These are phyloP conservation scores for Drosophila pseudotalamancana DNA, from an alignment of 2,888 invertebrate species.

Conservation along the genomic window DNA sequence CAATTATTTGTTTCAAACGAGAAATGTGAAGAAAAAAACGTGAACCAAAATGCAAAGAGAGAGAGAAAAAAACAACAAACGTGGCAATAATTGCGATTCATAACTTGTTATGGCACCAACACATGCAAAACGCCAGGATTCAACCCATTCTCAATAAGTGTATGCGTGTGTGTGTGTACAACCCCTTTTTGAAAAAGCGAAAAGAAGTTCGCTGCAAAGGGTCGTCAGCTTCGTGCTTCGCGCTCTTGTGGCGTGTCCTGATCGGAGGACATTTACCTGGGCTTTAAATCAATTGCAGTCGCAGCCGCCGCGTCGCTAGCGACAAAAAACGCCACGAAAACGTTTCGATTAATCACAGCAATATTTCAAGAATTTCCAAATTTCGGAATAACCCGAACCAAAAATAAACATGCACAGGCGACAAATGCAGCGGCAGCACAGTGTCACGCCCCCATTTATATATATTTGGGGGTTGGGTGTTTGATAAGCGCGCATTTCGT, in stretches of 20 bases:
- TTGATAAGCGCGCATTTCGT: slow-evolving; percentile 43
- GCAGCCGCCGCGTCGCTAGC: slow-evolving; percentile 19
- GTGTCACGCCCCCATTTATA: slow-evolving; percentile 52
- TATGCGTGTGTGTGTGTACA: slow-evolving; percentile 48
- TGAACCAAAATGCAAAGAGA: background rate
- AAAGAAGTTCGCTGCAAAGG: slow-evolving; percentile 49
- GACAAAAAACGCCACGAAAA: slow-evolving; percentile 38
- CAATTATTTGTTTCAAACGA: slow-evolving; percentile 74
- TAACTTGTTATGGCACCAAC: slow-evolving; percentile 77
- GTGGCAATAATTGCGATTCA: slow-evolving; percentile 75
- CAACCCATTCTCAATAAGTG: slow-evolving; percentile 11
- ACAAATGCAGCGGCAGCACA: slow-evolving; percentile 19
- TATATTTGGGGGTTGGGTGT: background rate
- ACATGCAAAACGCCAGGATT: slow-evolving; percentile 69
- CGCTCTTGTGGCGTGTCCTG: slow-evolving; percentile 64
- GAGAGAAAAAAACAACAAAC: slow-evolving; percentile 39
- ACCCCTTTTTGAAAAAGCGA: slow-evolving; percentile 57
- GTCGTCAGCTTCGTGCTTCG: slow-evolving; percentile 27
- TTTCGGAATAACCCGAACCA: background rate
- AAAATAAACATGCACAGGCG: slow-evolving; percentile 10
- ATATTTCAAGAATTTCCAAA: background rate
- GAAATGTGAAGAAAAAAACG: slow-evolving; percentile 52
- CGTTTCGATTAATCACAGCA: slow-evolving; percentile 30
- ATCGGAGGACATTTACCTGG: slow-evolving; percentile 78
- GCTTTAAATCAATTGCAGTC: slow-evolving; percentile 71